phyloP scores from a whole-genome alignment of 2,888 invertebrate species.

The Oscheius sp. region DNA sequence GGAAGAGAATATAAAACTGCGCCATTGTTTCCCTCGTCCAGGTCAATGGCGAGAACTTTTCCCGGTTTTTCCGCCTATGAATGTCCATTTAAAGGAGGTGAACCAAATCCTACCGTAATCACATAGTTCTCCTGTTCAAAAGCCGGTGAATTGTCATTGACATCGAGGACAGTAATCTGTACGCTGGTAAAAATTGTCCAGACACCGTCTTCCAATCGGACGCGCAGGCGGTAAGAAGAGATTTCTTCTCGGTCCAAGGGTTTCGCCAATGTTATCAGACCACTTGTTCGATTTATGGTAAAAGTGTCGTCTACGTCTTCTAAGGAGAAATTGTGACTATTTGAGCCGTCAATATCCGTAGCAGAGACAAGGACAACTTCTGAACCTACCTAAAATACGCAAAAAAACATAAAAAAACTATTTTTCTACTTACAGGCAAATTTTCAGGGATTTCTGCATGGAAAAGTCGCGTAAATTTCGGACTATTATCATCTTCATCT shows the following conservation, averaged over 20 bases:
- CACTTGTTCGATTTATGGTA: conserved; percentile 42
- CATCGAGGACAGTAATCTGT: conserved; percentile 86
- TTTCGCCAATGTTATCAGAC: conserved; percentile 44
- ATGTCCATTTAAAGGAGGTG: not conserved
- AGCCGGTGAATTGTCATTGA: conserved; percentile 92
- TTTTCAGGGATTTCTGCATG: conserved; percentile 57
- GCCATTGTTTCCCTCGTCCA: conserved; percentile 16
- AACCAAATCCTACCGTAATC: conserved; percentile 21
- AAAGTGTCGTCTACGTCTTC: conserved; percentile 41
- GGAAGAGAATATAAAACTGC: conserved; percentile 17
- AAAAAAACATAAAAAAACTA: not conserved
- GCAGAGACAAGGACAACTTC: conserved; percentile 47
- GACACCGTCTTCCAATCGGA: conserved; percentile 54
- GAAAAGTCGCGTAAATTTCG: conserved; percentile 79
- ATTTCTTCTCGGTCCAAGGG: conserved; percentile 54
- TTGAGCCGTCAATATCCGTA: conserved; percentile 49
- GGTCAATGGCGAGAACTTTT: conserved; percentile 17
- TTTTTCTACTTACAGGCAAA: conserved; percentile 19
- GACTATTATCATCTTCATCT: conserved; percentile 94
- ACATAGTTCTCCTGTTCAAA: conserved; percentile 76
- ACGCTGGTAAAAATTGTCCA: conserved; percentile 79
- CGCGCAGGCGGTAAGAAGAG: conserved; percentile 52
- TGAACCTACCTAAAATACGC: conserved; percentile 36
- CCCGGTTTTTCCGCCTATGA: not conserved
- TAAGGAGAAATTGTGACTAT: conserved; percentile 45